Evolutionary conservation across 2,888 invertebrate species (phyloP).

Genomic region (Mythimna ferrago): DNA sequence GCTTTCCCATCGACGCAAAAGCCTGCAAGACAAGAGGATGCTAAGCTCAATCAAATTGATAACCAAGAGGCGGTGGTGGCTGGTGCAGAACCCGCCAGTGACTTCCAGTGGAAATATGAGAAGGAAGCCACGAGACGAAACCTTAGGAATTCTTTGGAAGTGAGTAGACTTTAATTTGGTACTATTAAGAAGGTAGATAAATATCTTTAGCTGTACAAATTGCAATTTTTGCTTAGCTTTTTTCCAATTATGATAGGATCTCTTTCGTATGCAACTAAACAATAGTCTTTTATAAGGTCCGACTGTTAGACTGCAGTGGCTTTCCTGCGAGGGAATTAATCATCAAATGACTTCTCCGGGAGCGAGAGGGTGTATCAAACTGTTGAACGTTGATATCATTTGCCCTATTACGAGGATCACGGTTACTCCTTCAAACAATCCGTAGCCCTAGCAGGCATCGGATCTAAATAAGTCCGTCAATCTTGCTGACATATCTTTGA

Average conservation of each 20-base stretch:
- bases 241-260: too few relatives aligned
- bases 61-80: conserved; percentile 74
- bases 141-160: conserved; percentile 78
- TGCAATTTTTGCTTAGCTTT: too few relatives aligned
- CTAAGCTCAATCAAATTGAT: conserved; percentile 80
- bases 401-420: too few relatives aligned
- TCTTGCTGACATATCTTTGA: too few relatives aligned
- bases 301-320: too few relatives aligned
- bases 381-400: too few relatives aligned
- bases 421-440: too few relatives aligned
- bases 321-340: too few relatives aligned
- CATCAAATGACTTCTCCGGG: too few relatives aligned
- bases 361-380: too few relatives aligned
- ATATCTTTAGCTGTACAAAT: neutral
- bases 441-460: too few relatives aligned
- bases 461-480: too few relatives aligned
- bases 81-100: conserved; percentile 75
- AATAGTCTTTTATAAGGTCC: neutral
- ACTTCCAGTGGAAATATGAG: conserved; percentile 84
- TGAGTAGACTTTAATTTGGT: conserved; percentile 63
- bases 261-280: neutral
- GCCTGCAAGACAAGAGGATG: conserved; percentile 79
- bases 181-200: neutral
- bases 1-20: conserved; percentile 72
- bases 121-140: conserved; percentile 80